These are phyloP conservation scores for Istiophorus platypterus DNA, from an alignment of 2,113 vertebrate genomes.

Conservation along the genomic window DNA sequence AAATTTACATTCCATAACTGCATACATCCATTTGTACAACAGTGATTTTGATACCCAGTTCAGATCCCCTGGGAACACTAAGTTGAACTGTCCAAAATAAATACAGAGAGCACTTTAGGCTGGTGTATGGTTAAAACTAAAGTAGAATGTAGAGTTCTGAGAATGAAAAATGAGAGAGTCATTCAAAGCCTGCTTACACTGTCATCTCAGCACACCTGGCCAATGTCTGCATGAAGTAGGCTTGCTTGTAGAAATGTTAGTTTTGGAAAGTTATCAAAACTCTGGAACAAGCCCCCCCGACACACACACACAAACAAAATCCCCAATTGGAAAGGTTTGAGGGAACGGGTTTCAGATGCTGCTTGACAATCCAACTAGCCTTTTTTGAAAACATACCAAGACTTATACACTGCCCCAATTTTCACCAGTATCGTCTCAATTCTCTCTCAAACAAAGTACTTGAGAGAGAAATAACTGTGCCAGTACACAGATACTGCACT, in stretches of 20 bases:
- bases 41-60: background rate
- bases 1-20: background rate
- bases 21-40: background rate
- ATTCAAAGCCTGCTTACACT: background rate
- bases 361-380: background rate
- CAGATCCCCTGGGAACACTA: too few species aligned
- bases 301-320: too few species aligned
- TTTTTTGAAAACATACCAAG: background rate
- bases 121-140: background rate
- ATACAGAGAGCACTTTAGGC: too few species aligned
- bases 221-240: background rate
- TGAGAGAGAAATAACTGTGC: too few species aligned
- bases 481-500: too few species aligned
- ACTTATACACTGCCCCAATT: background rate
- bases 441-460: too few species aligned
- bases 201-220: background rate
- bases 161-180: background rate
- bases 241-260: background rate
- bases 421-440: too few species aligned
- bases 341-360: background rate
- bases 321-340: background rate
- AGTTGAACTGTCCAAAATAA: too few species aligned
- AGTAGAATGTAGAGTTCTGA: background rate
- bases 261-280: background rate
- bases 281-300: too few species aligned